Percentiles rank a stretch among this genome's conserved stretches.
These are phyloP conservation scores for Eremophila alpestris DNA, from an alignment of 2,797 vertebrate species.

Conservation along the genomic window DNA sequence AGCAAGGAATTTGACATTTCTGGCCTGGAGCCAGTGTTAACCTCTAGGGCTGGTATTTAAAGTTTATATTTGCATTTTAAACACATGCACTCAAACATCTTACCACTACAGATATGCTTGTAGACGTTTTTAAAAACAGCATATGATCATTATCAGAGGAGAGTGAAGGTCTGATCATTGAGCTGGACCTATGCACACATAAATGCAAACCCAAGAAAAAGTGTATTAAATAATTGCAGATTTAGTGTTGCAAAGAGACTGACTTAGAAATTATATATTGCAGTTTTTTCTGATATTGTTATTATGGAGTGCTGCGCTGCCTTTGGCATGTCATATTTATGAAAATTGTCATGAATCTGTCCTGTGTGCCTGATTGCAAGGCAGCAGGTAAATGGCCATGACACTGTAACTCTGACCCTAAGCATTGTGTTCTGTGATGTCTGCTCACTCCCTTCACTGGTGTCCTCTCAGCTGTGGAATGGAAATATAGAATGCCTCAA, in stretches of 20 bases:
- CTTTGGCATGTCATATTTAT: background rate
- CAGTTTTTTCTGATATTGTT: background rate
- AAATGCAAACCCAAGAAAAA: background rate
- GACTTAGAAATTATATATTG: background rate
- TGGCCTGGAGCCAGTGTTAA: background rate
- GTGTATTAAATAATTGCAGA: background rate
- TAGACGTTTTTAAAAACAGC: background rate
- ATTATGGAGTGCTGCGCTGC: background rate
- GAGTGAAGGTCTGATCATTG: background rate
- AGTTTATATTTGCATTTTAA: slow-evolving; percentile 22
- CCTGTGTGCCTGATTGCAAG: background rate
- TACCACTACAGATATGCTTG: background rate
- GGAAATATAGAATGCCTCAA: background rate
- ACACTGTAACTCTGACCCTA: background rate
- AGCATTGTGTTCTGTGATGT: background rate
- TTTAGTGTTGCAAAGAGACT: background rate
- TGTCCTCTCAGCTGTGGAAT: background rate
- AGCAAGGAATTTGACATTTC: slow-evolving; percentile 2
- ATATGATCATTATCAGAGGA: background rate
- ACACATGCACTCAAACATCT: background rate
- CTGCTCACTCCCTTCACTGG: rapidly evolving
- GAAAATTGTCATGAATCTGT: background rate
- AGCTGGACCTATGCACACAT: background rate
- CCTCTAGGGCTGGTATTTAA: background rate
- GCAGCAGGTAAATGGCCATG: background rate